phyloP scores from a whole-genome alignment of 2,797 vertebrate species.

The Hapalemur alaotrensis region DNA sequence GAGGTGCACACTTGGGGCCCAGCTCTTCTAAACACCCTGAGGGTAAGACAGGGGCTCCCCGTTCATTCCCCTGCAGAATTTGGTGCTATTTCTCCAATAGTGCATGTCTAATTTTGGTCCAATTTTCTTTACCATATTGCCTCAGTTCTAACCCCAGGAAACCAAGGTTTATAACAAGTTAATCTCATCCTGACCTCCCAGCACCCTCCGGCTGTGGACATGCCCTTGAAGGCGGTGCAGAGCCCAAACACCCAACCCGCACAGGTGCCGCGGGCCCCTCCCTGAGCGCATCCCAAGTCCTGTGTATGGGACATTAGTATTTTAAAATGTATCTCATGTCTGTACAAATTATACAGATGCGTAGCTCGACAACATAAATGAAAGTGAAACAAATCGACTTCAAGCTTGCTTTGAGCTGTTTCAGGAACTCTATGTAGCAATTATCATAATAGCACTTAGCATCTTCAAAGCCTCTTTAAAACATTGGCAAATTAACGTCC shows the following conservation, averaged over 20 bases:
- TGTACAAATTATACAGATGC: neutral
- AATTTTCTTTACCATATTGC: neutral
- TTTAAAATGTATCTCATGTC: neutral
- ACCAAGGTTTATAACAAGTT: neutral
- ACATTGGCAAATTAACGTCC: neutral
- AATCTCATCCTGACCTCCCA: accelerated
- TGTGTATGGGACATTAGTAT: accelerated
- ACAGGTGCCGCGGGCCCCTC: accelerated
- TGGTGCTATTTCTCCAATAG: neutral
- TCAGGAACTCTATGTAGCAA: neutral
- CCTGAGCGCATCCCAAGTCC: accelerated
- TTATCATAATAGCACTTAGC: neutral
- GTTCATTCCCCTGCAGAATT: neutral
- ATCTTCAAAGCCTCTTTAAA: slow-evolving; percentile 35
- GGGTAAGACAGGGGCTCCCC: accelerated
- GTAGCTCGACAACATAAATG: neutral
- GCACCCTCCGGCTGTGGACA: neutral
- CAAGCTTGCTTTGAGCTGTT: neutral
- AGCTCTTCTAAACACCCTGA: accelerated
- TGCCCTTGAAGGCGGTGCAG: neutral
- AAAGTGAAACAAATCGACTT: neutral
- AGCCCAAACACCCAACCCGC: accelerated
- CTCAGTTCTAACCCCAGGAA: neutral
- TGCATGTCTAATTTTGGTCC: accelerated
- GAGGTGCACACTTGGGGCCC: accelerated